phyloP scores from a whole-genome alignment of 2,113 vertebrate species.

The Oceanodroma tethys region DNA sequence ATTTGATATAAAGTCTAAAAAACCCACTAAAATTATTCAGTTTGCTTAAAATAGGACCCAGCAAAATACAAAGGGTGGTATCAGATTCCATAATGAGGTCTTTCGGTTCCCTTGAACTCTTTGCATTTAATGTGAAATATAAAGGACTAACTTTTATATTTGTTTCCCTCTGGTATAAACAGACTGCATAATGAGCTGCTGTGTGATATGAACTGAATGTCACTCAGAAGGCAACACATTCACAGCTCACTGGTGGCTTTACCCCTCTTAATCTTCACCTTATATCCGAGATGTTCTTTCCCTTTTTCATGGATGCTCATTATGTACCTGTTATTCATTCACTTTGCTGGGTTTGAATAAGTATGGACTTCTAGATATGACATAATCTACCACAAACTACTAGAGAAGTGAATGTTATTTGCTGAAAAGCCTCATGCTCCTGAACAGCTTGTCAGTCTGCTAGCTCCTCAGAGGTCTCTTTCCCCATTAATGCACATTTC shows the following conservation, averaged over 20 bases:
- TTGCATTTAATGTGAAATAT: conserved; percentile 7
- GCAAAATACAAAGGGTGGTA: neutral
- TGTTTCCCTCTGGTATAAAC: conserved; percentile 18
- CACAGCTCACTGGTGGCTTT: conserved; percentile 26
- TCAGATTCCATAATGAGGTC: neutral
- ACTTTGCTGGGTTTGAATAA: neutral
- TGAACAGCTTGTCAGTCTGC: conserved; percentile 10
- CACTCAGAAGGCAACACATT: conserved; percentile 21
- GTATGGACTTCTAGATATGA: neutral
- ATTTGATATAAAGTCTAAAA: neutral
- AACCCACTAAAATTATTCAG: neutral
- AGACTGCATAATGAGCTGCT: neutral
- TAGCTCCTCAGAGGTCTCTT: neutral
- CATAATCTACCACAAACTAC: neutral
- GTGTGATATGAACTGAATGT: neutral
- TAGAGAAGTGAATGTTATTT: neutral
- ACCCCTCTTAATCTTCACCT: conserved; percentile 28
- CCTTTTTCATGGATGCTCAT: neutral
- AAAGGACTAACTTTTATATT: conserved; percentile 3
- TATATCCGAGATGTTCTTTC: neutral
- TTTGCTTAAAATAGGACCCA: neutral
- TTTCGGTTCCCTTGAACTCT: neutral
- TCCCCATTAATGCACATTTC: conserved; percentile 12
- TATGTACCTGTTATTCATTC: neutral
- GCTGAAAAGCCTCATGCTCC: neutral